Base-by-base conservation (phyloP, 2,113 vertebrate species). In the Diadophis punctatus region DNA sequence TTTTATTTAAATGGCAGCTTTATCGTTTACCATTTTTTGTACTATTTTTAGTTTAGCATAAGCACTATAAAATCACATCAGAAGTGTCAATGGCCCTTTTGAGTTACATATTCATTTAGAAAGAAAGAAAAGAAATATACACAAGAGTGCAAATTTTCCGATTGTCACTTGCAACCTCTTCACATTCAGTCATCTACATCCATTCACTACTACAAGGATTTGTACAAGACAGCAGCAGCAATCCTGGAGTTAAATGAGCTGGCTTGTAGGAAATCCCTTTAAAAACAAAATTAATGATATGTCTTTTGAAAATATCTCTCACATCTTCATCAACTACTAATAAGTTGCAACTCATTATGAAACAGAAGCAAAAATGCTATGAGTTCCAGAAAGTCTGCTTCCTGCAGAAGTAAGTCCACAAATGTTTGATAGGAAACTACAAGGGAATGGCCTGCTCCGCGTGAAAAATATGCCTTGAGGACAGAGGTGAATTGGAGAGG, bases 101-200 rank as follows among this genome's bases (percentile, higher is more conserved):
- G 80, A 86, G 90, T 86, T 97, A 97, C 95, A 94, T 96, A 97
- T 97, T 97, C 96, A 93, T 92, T 91, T 96, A 96, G 97, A 92
- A 96, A 94, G 90, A 91, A 89, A 88, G 2, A 96, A 94, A 96
- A 91, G 96, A 97, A 98, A 97, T 96, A 98, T 97, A 98, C 97
- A 97, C 95, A 97, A 96, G 97, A 98, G 98, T 98, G 98, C 98
- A 98, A 98, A 98, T 96, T 98, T 97, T 98, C 97, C 97, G 98
- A 98, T 98, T 98, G 98, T 98, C 98, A 98, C 98, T 98, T 98
- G 98, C 98, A 98, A 98, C 97, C 98, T 97, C 97, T 97, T 97
- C 97, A 98, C 97, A 98, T 98, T 98, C 97, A 98, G 92, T 97
- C 97, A 98, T 96, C 96, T 96, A 96, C 95, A 95, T 97, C 98